Base-by-base conservation (phyloP, 2,113 vertebrate genomes). In the Trichechus manatus region DNA sequence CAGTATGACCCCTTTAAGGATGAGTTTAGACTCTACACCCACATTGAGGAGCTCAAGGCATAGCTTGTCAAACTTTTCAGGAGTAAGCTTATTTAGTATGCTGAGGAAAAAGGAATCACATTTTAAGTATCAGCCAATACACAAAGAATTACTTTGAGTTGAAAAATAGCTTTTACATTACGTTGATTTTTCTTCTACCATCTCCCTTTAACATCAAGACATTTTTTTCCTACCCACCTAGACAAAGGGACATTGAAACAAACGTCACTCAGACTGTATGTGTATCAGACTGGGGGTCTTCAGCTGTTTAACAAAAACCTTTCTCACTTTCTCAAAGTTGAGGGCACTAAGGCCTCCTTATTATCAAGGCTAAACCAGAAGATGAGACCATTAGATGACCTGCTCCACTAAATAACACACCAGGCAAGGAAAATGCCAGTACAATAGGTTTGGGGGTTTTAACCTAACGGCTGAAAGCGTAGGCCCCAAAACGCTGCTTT, bases 21-120 rank as follows among this genome's bases (percentile, higher is more conserved):
- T 99, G 99, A 99, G 99, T 99, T 99, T 99, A 99, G 99, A 99
- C 99, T 99, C 99, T 99, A 99, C 99, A 99, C 99, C 99, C 99
- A 99, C 99, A 99, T 99, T 99, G 99, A 99, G 99, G 99, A 99
- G 99, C 99, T 99, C 99, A 99, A 99, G 99, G 99, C 99, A 99
- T 99, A 99, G 99, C 99, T 99, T 99, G 99, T 99, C 99, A 99
- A 99, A 99, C 99, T 99, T 99, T 96, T 99, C 99, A 99, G 99
- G 99, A 99, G 99, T 99, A 99, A 99, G 99, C 99, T 99, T 99
- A 99, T 99, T 99, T 99, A 99, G 99, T 99, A 99, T 99, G 99
- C 99, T 99, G 19, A 9, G 91, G 42, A 59, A 88, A 95, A 44
- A 96, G 42, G 0, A 97, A 33, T 5, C 79, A 95, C 0, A 97